Evolutionary conservation across 2,888 invertebrate species (phyloP), one percentile per base, ranked within the genome.

Genomic region (Harpalus rufipes): DNA sequence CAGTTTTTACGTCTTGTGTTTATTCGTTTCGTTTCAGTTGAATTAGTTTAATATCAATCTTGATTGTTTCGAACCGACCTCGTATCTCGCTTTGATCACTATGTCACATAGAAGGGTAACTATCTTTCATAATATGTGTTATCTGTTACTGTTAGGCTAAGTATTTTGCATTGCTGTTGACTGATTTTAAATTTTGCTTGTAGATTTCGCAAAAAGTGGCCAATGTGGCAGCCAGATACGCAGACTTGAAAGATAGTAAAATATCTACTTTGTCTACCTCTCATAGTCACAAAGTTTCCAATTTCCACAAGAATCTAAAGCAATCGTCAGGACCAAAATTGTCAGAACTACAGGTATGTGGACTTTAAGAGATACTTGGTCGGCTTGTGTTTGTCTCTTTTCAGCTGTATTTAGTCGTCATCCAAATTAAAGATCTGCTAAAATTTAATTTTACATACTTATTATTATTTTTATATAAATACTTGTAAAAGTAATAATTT

Each of bases 251-350:
- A 95, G 96, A 96, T 94, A 95, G 95, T 93, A 96, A 96, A 94
- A 96, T 97, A 91, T 94, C 96, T 88, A 96, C 96, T 89, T 92
- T 97, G 91, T 96, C 95, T 87, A 95, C 96, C 88, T 94, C 95
- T 91, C 96, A 97, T 93, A 96, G 97, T 92, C 96, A 96, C 92
- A 97, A 97, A 93, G 97, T 98, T 90, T 96, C 97, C 90, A 96
- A 97, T 93, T 98, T 98, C 93, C 98, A 98, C 93, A 97, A 97
- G 94, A 95, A 95, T 90, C 94, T 98, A 91, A 97, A 97, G 94
- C 95, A 95, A 90, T 95, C 96, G 88, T 94, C 94, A 87, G 97
- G 97, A 89, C 94, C 95, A 90, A 96, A 96, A 92, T 94, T 98
- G 90, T 94, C 94, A 90, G 96, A 96, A 91, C 93, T 98, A 90